Conservation (phyloP, 1,140 invertebrate species). For the Cardiocondyla obscurior region DNA sequence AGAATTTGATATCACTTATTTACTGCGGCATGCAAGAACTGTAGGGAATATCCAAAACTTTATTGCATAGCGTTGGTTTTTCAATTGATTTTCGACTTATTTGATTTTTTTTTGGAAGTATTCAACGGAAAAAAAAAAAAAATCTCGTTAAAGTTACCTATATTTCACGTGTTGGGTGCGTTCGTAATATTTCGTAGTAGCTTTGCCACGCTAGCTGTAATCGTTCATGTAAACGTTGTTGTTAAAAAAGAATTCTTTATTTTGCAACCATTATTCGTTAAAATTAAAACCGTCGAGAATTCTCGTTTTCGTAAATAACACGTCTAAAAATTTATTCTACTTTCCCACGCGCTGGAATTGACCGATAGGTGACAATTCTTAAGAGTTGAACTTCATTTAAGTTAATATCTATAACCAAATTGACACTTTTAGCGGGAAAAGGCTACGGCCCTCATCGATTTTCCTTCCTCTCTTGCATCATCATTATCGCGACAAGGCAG, state of each 20-base stretch:
- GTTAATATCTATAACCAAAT: conserved; percentile 2
- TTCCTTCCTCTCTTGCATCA: not conserved
- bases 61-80: not conserved
- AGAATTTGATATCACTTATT: conserved; percentile 13
- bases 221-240: not conserved
- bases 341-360: not conserved
- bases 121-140: conserved; percentile 28
- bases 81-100: not conserved
- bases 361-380: conserved; percentile 2
- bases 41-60: not conserved
- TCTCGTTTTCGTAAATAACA: not conserved
- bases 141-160: not conserved
- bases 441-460: not conserved
- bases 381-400: not conserved
- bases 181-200: not conserved
- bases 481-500: conserved; percentile 45
- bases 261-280: too few relatives aligned
- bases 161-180: not conserved
- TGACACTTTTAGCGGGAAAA: not conserved
- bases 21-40: not conserved
- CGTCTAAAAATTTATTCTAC: not conserved
- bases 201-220: not conserved
- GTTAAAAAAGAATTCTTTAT: not conserved
- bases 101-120: not conserved
- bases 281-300: not conserved